Evolutionary conservation across 2,888 invertebrate genomes (phyloP), one percentile per base, ranked within the genome.

Genomic region (Lottia scabra): DNA sequence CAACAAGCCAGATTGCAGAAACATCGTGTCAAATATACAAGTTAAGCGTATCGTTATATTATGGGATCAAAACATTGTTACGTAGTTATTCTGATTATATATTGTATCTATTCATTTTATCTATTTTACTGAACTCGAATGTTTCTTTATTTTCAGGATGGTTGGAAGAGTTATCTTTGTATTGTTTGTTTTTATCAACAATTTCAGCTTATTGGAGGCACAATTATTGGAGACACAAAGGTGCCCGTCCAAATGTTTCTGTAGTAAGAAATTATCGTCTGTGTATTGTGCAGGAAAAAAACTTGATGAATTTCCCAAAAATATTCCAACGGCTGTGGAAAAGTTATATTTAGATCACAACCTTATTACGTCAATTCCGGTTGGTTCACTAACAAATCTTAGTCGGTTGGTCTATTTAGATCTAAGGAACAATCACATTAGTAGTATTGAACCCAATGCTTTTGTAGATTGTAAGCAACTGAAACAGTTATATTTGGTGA

Each of bases 281-380:
- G 81, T 84, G 1, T 80, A 84, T 56, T 84, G 84, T 73, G 76
- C 78, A 8, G 82, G 84, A 0, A 80, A 80, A 68, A 65, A 74
- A 8, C 71, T 84, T 10, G 73, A 68, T 16, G 12, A 56, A 15
- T 48, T 82, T 2, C 82, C 82, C 0, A 44, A 62, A 16, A 76
- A 70, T 23, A 76, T 84, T 19, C 84, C 84, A 0, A 65, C 23
- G 16, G 65, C 73, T 2, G 79, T 76, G 6, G 78, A 78, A 63
- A 80, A 80, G 66, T 68, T 84, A 6, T 82, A 76, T 63, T 75
- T 84, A 10, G 72, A 73, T 13, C 73, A 81, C 63, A 84, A 84
- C 71, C 46, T 70, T 16, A 68, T 84, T 16, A 71, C 74, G 56
- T 10, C 30, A n/a, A 65, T 70, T 44, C 19, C n/a, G 19, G 62